phyloP scores from a whole-genome alignment of 2,797 vertebrate genomes.

The Fratercula arctica region DNA sequence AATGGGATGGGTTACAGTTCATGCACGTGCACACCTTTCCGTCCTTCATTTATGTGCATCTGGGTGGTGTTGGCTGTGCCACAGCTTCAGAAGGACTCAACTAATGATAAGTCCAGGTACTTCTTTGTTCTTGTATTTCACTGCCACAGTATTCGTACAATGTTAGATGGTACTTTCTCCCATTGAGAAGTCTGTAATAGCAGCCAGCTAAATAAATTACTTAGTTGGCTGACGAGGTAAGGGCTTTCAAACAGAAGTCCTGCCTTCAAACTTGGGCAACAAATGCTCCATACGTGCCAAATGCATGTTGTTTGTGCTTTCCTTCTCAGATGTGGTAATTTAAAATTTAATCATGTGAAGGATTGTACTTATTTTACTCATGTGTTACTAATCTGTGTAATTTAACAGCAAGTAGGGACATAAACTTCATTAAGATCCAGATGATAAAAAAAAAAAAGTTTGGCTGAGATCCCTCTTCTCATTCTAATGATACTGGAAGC shows the following conservation, averaged over 20 bases:
- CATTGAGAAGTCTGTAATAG: background rate
- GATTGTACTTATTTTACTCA: conserved; percentile 49
- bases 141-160: background rate
- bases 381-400: conserved; percentile 53
- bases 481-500: background rate
- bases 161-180: background rate
- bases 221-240: background rate
- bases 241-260: background rate
- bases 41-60: background rate
- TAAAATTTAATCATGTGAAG: conserved; percentile 38
- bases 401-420: conserved; percentile 50
- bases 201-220: background rate
- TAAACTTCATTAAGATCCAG: conserved; percentile 36
- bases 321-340: conserved; percentile 22
- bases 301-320: background rate
- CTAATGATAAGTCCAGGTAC: background rate
- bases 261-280: background rate
- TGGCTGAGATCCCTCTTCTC: background rate
- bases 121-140: background rate
- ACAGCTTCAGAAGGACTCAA: background rate
- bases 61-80: background rate
- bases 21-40: background rate
- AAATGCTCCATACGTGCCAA: background rate
- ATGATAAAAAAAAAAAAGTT: background rate
- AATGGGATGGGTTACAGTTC: background rate